Conservation (phyloP, 1,140 invertebrate genomes). For the Aphidius ervi region DNA sequence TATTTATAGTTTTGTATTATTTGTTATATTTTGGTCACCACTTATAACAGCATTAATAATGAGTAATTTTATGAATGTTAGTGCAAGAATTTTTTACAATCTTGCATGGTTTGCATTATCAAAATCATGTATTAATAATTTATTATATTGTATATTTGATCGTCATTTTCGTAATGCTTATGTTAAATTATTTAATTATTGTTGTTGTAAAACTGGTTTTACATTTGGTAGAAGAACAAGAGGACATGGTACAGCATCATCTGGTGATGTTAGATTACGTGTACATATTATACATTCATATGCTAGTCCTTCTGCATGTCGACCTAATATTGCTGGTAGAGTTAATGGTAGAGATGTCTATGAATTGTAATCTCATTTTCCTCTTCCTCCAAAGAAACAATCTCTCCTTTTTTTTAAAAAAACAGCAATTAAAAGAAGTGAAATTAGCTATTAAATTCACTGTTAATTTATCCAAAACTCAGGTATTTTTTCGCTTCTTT, state of each 20-base stretch:
- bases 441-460: no score
- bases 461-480: no score
- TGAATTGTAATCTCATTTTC: slow-evolving; percentile 47
- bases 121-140: slow-evolving; percentile 66
- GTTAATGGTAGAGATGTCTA: slow-evolving; percentile 57
- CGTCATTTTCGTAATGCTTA: slow-evolving; percentile 71
- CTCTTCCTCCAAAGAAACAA: no score
- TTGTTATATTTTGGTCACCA: slow-evolving; percentile 66
- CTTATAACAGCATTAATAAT: slow-evolving; percentile 57
- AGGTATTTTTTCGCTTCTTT: no score
- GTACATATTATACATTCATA: slow-evolving; percentile 77
- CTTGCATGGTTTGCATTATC: slow-evolving; percentile 65
- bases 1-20: slow-evolving; percentile 61
- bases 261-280: slow-evolving; percentile 60
- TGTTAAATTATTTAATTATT: slow-evolving; percentile 75
- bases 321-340: slow-evolving; percentile 42
- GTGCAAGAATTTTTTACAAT: slow-evolving; percentile 59
- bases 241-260: slow-evolving; percentile 54
- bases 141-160: slow-evolving; percentile 65
- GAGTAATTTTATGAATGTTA: slow-evolving; percentile 52
- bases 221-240: slow-evolving; percentile 64
- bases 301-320: slow-evolving; percentile 54
- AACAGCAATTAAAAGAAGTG: neutral
- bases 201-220: slow-evolving; percentile 76
- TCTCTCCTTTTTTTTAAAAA: neutral